phyloP scores from a whole-genome alignment of 2,888 invertebrate genomes.

The Ormyrus nitidulus region DNA sequence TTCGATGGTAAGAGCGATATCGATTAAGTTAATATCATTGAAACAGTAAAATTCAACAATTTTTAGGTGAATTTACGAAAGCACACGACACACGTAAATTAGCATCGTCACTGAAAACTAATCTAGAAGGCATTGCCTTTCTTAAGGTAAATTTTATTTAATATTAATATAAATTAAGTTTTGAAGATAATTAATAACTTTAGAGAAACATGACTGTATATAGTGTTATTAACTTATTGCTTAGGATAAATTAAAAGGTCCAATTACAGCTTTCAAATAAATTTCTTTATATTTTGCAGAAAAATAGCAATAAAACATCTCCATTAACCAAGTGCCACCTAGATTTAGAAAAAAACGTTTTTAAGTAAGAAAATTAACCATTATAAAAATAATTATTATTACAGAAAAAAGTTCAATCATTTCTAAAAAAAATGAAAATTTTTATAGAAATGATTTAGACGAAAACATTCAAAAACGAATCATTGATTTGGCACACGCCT shows the following conservation, averaged over 20 bases:
- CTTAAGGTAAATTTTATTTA: background rate
- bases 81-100: background rate
- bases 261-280: background rate
- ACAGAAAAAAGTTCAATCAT: background rate
- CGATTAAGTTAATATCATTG: background rate
- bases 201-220: too few species aligned
- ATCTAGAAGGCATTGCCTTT: constrained; percentile 25
- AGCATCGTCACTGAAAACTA: background rate
- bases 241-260: too few species aligned
- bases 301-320: background rate
- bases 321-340: constrained; percentile 3
- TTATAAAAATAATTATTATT: background rate
- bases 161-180: too few species aligned
- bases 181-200: too few species aligned
- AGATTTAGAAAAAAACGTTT: constrained; percentile 22
- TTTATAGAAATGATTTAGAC: background rate
- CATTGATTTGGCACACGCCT: background rate
- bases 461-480: constrained; percentile 9
- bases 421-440: background rate
- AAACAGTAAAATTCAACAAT: background rate
- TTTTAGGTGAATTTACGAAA: constrained; percentile 16
- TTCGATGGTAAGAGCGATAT: constrained; percentile 23
- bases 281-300: background rate
- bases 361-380: background rate
- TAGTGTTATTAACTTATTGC: too few species aligned